phyloP scores from a whole-genome alignment of 2,113 vertebrate species.

The Pogona vitticeps region DNA sequence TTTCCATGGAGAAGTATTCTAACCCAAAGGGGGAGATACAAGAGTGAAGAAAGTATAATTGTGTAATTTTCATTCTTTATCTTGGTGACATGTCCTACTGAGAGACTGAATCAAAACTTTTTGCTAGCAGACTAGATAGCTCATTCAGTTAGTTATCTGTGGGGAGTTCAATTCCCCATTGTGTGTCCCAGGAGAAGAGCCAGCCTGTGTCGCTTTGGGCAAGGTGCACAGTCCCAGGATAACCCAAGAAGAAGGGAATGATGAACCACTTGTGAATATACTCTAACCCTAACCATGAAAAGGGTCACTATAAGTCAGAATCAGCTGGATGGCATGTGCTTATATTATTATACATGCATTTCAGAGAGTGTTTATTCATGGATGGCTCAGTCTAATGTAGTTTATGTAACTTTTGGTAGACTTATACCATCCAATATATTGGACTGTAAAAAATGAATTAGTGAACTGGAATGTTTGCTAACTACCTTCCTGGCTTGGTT shows the following conservation, averaged over 20 bases:
- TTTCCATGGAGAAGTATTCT: not conserved
- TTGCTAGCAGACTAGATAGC: too few species aligned
- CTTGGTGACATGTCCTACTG: too few species aligned
- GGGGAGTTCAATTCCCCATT: too few species aligned
- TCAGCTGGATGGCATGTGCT: too few species aligned
- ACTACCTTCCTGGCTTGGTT: not conserved
- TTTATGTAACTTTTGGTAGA: not conserved
- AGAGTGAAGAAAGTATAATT: not conserved
- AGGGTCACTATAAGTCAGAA: not conserved
- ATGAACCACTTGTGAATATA: too few species aligned
- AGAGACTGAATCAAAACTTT: not conserved
- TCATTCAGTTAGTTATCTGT: too few species aligned
- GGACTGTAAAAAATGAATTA: too few species aligned
- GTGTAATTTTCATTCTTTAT: not conserved
- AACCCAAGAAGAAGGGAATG: too few species aligned
- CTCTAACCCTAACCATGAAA: too few species aligned
- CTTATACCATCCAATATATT: not conserved
- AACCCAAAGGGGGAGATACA: not conserved
- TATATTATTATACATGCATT: not conserved
- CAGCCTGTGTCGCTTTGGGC: too few species aligned
- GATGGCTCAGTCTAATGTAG: not conserved
- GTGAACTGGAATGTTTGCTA: not conserved
- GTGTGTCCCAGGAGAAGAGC: too few species aligned
- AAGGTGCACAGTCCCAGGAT: too few species aligned
- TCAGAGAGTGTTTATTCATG: not conserved